These are phyloP conservation scores for Onchidella celtica DNA, from an alignment of 2,888 invertebrate species.

Conservation along the genomic window DNA sequence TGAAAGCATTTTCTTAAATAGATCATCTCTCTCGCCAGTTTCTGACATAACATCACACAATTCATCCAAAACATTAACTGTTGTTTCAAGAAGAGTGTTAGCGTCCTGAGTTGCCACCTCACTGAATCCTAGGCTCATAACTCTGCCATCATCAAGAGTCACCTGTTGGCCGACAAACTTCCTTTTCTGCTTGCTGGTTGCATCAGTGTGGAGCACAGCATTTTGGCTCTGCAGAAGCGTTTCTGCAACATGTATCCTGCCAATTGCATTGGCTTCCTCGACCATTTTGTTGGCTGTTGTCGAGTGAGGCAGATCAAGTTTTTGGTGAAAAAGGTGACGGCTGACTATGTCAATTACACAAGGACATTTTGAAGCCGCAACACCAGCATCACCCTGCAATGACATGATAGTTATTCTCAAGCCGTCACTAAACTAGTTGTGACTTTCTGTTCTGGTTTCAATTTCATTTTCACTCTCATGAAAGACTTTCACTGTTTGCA, in stretches of 20 bases:
- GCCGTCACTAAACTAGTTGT: neutral
- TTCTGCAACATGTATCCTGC: neutral
- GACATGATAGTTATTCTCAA: neutral
- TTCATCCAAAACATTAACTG: neutral
- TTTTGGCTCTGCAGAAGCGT: neutral
- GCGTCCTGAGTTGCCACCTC: slow-evolving; percentile 4
- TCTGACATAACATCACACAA: neutral
- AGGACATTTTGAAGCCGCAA: neutral
- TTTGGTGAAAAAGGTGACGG: neutral
- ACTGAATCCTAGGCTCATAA: neutral
- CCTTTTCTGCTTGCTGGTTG: neutral
- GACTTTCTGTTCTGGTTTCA: neutral
- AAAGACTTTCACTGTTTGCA: neutral
- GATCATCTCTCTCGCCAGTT: neutral
- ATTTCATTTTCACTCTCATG: too few relatives aligned
- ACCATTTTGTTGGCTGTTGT: neutral
- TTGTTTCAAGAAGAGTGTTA: neutral
- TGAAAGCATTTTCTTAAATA: neutral
- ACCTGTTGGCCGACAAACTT: neutral
- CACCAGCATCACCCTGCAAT: neutral
- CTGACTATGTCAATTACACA: neutral
- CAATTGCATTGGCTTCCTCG: neutral
- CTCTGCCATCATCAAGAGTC: neutral
- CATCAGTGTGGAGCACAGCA: neutral
- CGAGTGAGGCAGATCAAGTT: neutral